Percentiles rank a stretch among this genome's conserved stretches.
Evolutionary conservation across 2,888 invertebrate genomes (phyloP).

Genomic region (Selenia dentaria): DNA sequence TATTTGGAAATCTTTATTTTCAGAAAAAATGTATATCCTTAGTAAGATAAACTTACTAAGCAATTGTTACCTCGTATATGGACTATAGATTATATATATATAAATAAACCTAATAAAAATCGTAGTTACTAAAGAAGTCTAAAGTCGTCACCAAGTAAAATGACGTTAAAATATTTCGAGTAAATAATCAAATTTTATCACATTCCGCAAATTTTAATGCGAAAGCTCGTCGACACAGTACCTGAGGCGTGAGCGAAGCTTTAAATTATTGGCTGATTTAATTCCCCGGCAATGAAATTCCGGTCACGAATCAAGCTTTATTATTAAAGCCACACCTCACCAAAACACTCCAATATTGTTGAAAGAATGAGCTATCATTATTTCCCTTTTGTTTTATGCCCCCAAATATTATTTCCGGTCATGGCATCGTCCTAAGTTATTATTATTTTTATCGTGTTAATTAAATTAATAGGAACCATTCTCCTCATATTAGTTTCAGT

Average conservation of each 20-base stretch:
- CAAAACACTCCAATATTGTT: slow-evolving; percentile 69
- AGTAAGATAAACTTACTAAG: no score
- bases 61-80: no score
- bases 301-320: slow-evolving; percentile 52
- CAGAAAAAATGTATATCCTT: no score
- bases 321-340: slow-evolving; percentile 65
- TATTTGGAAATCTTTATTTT: no score
- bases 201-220: no score
- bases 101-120: no score
- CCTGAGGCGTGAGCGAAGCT: not conserved
- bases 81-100: no score
- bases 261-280: slow-evolving; percentile 49
- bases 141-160: no score
- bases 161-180: no score
- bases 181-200: no score
- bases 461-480: slow-evolving; percentile 51
- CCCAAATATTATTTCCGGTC: slow-evolving; percentile 75
- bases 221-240: no score
- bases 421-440: slow-evolving; percentile 71
- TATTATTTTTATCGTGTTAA: slow-evolving; percentile 68
- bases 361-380: slow-evolving; percentile 68
- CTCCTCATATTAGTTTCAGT: slow-evolving; percentile 36
- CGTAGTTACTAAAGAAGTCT: no score
- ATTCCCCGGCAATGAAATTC: slow-evolving; percentile 60
- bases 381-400: slow-evolving; percentile 66